phyloP scores from a whole-genome alignment of 2,797 vertebrate species.

The Sebastes goodei region DNA sequence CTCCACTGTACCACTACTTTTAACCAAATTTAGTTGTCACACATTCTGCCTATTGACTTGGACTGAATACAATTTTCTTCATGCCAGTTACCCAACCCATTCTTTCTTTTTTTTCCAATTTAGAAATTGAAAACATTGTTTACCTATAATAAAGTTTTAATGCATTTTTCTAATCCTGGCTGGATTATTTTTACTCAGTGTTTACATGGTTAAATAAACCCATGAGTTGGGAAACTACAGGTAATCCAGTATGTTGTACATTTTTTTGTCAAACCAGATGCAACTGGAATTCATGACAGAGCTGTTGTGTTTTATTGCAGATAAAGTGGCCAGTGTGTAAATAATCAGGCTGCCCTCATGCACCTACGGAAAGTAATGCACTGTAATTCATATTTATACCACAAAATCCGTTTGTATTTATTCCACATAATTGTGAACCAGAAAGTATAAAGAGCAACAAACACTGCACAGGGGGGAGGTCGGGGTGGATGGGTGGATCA shows the following conservation, averaged over 20 bases:
- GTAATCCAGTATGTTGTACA: neutral
- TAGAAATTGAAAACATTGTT: neutral
- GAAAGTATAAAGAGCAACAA: no score
- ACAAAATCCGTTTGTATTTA: no score
- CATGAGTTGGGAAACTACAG: neutral
- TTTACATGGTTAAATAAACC: neutral
- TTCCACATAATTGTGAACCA: no score
- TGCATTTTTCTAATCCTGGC: neutral
- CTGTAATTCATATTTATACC: no score
- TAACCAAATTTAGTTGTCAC: neutral
- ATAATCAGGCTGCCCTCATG: no score
- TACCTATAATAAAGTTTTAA: accelerated
- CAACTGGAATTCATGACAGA: no score
- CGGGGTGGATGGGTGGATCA: no score
- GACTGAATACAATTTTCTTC: neutral
- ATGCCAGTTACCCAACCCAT: neutral
- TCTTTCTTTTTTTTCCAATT: neutral
- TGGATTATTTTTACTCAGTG: neutral
- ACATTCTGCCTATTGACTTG: neutral
- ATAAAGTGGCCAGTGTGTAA: no score
- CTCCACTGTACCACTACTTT: neutral
- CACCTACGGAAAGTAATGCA: no score
- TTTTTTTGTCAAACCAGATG: neutral
- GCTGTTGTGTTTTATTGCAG: no score
- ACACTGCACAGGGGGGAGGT: no score